Evolutionary conservation across 2,797 vertebrate genomes (phyloP).

Genomic region (Oryzias sinensis): DNA sequence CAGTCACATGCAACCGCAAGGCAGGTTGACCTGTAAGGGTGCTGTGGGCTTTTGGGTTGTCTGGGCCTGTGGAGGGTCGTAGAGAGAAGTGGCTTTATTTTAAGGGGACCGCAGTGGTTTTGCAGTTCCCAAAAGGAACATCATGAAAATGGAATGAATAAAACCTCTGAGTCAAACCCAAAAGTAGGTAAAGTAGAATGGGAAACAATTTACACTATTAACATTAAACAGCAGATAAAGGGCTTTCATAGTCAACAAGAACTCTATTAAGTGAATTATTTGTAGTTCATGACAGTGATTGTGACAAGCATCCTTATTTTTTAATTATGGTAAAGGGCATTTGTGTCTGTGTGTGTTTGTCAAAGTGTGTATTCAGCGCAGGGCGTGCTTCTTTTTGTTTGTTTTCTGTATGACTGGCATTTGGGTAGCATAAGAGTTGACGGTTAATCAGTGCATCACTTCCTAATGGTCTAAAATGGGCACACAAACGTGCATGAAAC

Average conservation of each 20-base stretch:
- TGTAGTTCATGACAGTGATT: conserved; percentile 38
- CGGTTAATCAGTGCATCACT: conserved; percentile 59
- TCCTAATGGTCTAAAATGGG: conserved; percentile 55
- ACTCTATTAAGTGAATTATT: conserved; percentile 26
- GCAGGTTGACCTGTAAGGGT: no score
- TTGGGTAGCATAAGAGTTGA: conserved; percentile 51
- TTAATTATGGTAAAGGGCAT: conserved; percentile 22
- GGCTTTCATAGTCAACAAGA: conserved; percentile 8
- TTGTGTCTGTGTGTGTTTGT: conserved; percentile 15
- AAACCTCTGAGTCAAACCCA: conserved; percentile 2
- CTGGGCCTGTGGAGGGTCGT: no score
- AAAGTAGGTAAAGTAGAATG: conserved; percentile 6
- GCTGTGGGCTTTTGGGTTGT: no score
- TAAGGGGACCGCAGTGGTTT: no score
- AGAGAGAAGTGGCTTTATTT: no score
- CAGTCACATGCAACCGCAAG: no score
- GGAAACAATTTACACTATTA: conserved; percentile 2
- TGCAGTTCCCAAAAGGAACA: no score
- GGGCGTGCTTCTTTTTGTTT: conserved; percentile 38
- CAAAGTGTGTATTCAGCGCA: conserved; percentile 2
- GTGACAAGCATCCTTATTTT: conserved; percentile 35
- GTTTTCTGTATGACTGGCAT: conserved; percentile 54
- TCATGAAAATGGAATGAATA: no score
- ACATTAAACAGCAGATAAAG: conserved; percentile 9
- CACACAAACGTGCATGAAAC: conserved; percentile 24